Evolutionary conservation across 1,140 invertebrate genomes (phyloP), one percentile per base, ranked within the genome.

Genomic region (Polypedilum pembai): DNA sequence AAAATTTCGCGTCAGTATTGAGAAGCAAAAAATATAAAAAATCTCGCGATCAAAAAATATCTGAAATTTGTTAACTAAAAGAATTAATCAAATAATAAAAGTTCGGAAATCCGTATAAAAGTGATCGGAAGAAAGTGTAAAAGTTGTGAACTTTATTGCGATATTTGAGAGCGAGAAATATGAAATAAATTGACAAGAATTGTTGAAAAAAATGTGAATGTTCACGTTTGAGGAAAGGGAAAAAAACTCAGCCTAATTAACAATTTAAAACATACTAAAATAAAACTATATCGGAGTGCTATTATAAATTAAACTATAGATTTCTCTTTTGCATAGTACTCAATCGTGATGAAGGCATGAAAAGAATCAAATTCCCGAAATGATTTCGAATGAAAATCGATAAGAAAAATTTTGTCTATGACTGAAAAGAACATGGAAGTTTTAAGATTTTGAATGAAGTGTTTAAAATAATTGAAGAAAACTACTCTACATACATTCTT

Each of bases 201-300:
- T n/a, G 45, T 12, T 12, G 1, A 15, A 4, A 15, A 56, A 56
- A 56, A 56, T 56, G 45, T 56, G 45, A 56, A 56, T 56, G 45
- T 56, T 56, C 45, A 56, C 45, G 45, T 56, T 56, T 56, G 12
- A 56, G n/a, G 45, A 56, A 56, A 56, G n/a, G n/a, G 45, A 56
- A 56, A 56, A 45, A 56, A 56, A n/a, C n/a, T 56, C 45, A 56
- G n/a, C 45, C 45, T 56, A 56, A 56, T 56, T 56, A 56, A 56
- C 45, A 56, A 12, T 56, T 56, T n/a, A 56, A 33, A 45, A 56
- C 45, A n/a, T 12, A 56, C n/a, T 56, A 56, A 56, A 56, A 15
- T 56, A 56, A 56, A 56, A 56, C 3, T 56, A n/a, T 56, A 56
- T 33, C 24, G 24, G 24, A 3, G 45, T 56, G 45, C 45, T 56